Evolutionary conservation across 2,888 invertebrate genomes (phyloP).

Genomic region (Synanthedon myopaeformis): DNA sequence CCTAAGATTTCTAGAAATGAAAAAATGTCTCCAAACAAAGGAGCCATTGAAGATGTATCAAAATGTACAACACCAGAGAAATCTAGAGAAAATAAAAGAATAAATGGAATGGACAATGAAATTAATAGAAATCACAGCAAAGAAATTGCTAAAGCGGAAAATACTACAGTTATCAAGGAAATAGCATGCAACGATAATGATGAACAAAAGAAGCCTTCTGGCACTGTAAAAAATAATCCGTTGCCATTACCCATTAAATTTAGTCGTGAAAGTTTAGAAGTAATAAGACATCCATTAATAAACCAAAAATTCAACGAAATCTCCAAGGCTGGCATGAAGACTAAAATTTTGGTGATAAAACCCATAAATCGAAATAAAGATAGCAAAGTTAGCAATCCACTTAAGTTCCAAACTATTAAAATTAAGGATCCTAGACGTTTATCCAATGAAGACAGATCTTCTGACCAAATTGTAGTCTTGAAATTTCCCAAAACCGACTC

Average conservation of each 20-base stretch:
- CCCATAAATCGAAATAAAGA: slow-evolving; percentile 52
- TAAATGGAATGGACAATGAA: neutral
- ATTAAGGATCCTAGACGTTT: slow-evolving; percentile 61
- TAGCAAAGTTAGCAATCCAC: slow-evolving; percentile 29
- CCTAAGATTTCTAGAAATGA: slow-evolving; percentile 40
- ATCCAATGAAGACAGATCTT: slow-evolving; percentile 30
- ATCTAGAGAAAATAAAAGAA: slow-evolving; percentile 22
- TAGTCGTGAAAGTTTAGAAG: slow-evolving; percentile 46
- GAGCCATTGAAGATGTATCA: slow-evolving; percentile 20
- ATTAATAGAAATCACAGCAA: neutral
- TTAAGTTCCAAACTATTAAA: slow-evolving; percentile 76
- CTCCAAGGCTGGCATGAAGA: slow-evolving; percentile 56
- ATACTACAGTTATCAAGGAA: neutral
- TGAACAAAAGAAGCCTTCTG: slow-evolving; percentile 10
- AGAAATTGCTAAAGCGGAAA: neutral
- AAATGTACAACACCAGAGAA: slow-evolving; percentile 2
- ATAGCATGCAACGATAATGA: neutral
- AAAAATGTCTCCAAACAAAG: slow-evolving; percentile 52
- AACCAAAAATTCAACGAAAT: slow-evolving; percentile 56
- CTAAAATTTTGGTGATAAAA: slow-evolving; percentile 60
- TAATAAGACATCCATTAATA: slow-evolving; percentile 54
- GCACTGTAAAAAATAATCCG: slow-evolving; percentile 25
- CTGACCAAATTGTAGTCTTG: slow-evolving; percentile 52
- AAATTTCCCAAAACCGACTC: slow-evolving; percentile 54
- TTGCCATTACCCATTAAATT: slow-evolving; percentile 46